Evolutionary conservation across 1,140 invertebrate genomes (phyloP).

Genomic region (Tenebrio molitor): DNA sequence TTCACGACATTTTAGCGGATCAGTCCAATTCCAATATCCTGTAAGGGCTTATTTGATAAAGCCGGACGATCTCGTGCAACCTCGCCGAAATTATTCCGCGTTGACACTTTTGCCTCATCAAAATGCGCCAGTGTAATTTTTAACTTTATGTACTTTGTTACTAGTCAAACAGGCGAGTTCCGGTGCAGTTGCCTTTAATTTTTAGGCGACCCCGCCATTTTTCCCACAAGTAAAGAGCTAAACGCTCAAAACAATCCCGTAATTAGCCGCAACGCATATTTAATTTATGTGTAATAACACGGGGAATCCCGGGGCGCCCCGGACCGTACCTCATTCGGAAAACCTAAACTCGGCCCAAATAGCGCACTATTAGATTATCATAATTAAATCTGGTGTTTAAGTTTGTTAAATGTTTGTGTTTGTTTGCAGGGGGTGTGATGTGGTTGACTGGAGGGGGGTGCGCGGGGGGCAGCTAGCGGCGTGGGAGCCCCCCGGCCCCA

Average conservation of each 20-base stretch:
- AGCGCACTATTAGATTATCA: constrained; percentile 23
- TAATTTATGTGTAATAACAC: not conserved
- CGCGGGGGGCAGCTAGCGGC: constrained; percentile 63
- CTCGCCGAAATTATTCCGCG: constrained; percentile 23
- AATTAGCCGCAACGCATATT: not conserved
- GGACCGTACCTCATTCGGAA: not conserved
- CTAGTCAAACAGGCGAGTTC: constrained; percentile 3
- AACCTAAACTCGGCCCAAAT: not conserved
- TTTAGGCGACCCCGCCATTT: not conserved
- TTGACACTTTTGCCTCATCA: constrained; percentile 35
- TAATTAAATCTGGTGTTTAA: constrained; percentile 22
- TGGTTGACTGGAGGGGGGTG: constrained; percentile 55
- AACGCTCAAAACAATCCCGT: not conserved
- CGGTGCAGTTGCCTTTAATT: not conserved
- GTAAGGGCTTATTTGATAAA: constrained; percentile 23
- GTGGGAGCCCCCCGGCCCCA: constrained; percentile 64
- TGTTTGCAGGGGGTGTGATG: constrained; percentile 57
- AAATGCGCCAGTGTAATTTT: constrained; percentile 10
- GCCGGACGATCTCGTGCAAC: constrained; percentile 6
- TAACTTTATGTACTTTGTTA: constrained; percentile 18
- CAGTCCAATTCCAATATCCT: constrained; percentile 1
- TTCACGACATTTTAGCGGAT: constrained; percentile 6
- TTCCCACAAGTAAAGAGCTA: not conserved
- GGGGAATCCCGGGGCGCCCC: not conserved
- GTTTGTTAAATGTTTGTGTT: constrained; percentile 39